A percentile compares a stretch with the other conserved stretches of the same genome.
Conservation (phyloP, 2,113 vertebrate species). For the Falco punctatus region DNA sequence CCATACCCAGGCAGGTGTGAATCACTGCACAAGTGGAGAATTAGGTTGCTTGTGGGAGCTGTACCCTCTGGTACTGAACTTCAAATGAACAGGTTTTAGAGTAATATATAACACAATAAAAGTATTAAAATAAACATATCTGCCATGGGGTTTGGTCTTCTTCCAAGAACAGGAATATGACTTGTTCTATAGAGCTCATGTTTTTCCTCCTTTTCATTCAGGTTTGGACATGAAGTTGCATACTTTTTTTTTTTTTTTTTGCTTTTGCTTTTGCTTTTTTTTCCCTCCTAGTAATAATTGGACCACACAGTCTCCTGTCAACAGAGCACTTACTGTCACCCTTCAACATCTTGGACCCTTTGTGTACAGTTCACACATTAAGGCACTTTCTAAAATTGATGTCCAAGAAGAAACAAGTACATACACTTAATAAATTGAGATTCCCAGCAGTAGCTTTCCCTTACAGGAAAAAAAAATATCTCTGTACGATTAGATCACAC, state of each 20-base stretch:
- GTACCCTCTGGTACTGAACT: conserved; percentile 2
- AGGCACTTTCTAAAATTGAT: conserved; percentile 46
- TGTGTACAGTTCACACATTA: conserved; percentile 15
- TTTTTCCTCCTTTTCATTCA: conserved; percentile 25
- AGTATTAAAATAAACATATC: conserved; percentile 50
- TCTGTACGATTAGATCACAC: background rate
- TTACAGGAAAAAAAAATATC: conserved; percentile 5
- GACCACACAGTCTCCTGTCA: conserved; percentile 65
- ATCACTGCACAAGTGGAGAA: background rate
- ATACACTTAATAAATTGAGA: conserved; percentile 57
- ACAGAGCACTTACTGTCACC: conserved; percentile 44
- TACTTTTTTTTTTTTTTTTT: background rate
- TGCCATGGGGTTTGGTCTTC: conserved; percentile 14
- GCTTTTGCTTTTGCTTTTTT: background rate
- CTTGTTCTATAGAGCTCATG: background rate
- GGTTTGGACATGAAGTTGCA: conserved; percentile 54
- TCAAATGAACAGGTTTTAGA: conserved; percentile 3
- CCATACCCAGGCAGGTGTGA: background rate
- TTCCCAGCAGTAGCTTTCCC: conserved; percentile 46
- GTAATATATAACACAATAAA: background rate
- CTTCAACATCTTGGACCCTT: background rate
- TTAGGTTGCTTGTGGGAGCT: background rate
- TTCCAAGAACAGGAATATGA: background rate
- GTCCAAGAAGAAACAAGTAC: background rate
- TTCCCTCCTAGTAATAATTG: background rate